Evolutionary conservation across 2,888 invertebrate species (phyloP).

Genomic region (Plusia festucae): DNA sequence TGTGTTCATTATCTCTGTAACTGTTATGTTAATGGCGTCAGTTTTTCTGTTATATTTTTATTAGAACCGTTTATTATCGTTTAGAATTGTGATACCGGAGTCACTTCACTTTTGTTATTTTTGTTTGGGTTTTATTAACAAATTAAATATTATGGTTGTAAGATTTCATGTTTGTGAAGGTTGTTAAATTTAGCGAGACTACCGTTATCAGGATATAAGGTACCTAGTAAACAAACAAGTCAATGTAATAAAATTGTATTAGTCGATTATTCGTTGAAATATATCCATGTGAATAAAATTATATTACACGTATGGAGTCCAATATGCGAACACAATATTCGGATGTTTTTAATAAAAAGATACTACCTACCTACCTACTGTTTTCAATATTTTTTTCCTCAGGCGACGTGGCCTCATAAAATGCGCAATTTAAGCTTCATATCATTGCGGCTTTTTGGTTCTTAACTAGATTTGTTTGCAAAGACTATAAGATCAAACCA

Average conservation of each 20-base stretch:
- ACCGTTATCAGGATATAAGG: not conserved
- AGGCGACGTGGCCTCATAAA: not conserved
- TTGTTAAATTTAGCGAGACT: constrained; percentile 7
- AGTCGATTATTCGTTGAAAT: not conserved
- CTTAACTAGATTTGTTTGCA: not conserved
- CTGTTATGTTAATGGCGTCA: constrained; percentile 13
- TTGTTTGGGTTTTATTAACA: constrained; percentile 7
- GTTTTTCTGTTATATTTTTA: constrained; percentile 30
- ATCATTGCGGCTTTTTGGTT: not conserved
- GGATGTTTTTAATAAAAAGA: constrained; percentile 1
- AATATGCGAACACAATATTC: not conserved
- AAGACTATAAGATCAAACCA: not conserved
- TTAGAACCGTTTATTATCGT: constrained; percentile 15
- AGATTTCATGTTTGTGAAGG: not conserved
- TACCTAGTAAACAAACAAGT: not conserved
- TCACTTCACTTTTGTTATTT: constrained; percentile 7
- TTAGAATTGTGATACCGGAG: constrained; percentile 12
- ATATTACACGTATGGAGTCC: constrained; percentile 2
- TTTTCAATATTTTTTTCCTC: constrained; percentile 1
- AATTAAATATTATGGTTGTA: not conserved
- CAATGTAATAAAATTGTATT: not conserved
- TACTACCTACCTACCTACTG: no score
- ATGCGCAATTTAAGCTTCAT: not conserved
- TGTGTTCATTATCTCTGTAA: constrained; percentile 29
- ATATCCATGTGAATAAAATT: not conserved